A percentile compares a stretch with the other conserved stretches of the same genome.
Conservation (phyloP, 2,888 invertebrate species). For the Lumbricus terrestris region DNA sequence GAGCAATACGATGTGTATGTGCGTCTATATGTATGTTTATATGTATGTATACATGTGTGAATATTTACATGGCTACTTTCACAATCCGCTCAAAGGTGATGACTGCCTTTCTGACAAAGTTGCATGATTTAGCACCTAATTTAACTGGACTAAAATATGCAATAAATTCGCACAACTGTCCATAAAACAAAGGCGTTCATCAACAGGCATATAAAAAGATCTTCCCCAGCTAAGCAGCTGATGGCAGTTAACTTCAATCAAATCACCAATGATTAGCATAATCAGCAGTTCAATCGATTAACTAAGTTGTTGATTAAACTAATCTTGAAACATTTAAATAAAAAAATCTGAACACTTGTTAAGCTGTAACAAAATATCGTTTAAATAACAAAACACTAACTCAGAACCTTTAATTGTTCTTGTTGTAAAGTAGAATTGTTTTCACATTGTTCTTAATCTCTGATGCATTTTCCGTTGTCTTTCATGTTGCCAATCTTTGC, state of each 20-base stretch:
- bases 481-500: not conserved
- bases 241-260: not conserved
- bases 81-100: not conserved
- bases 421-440: not conserved
- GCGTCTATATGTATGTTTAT: not conserved
- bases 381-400: slow-evolving; percentile 3
- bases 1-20: not conserved
- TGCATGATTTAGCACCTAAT: not conserved
- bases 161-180: not conserved
- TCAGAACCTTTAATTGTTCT: not conserved
- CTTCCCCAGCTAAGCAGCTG: not conserved
- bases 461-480: not conserved
- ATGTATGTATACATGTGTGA: not conserved
- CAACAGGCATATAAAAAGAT: not conserved
- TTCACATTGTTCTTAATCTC: not conserved
- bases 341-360: not conserved
- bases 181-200: not conserved
- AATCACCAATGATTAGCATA: not conserved
- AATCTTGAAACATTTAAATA: not conserved
- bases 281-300: slow-evolving; percentile 3
- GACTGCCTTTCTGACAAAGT: not conserved
- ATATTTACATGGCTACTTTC: not conserved
- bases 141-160: not conserved
- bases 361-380: not conserved
- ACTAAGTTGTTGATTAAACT: not conserved